Percentiles rank a stretch among this genome's conserved stretches.
These are phyloP conservation scores for Epirrhoe alternata DNA, from an alignment of 2,888 invertebrate species.

Conservation along the genomic window DNA sequence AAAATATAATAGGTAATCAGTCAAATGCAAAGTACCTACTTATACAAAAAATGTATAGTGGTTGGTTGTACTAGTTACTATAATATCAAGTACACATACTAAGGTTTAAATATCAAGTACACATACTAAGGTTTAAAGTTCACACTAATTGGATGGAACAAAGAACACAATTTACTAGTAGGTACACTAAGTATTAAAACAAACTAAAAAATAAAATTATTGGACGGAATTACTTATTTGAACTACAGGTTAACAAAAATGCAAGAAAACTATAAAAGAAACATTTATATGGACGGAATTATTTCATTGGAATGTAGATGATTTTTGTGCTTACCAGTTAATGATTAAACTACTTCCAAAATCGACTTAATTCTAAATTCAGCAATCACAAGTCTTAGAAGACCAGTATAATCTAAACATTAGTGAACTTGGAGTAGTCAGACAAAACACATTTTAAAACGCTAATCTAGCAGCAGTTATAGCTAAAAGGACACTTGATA, in stretches of 20 bases:
- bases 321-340: no score
- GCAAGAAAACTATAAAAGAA: constrained; percentile 4
- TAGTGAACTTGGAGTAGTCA: background rate
- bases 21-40: constrained; percentile 20
- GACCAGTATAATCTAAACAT: background rate
- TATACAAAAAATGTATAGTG: constrained; percentile 2
- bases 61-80: background rate
- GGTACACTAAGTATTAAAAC: no score
- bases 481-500: constrained; percentile 51
- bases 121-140: background rate
- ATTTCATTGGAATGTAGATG: no score
- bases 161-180: no score
- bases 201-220: background rate
- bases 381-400: no score
- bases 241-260: background rate
- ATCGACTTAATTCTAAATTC: background rate
- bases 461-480: constrained; percentile 43
- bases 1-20: constrained; percentile 33
- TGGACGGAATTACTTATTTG: background rate
- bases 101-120: background rate
- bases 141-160: no score
- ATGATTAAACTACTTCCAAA: background rate
- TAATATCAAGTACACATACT: background rate
- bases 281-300: constrained; percentile 10
- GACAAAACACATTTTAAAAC: constrained; percentile 32